Evolutionary conservation across 2,888 invertebrate genomes (phyloP), one percentile per base, ranked within the genome.

Genomic region (Sepiola atlantica): DNA sequence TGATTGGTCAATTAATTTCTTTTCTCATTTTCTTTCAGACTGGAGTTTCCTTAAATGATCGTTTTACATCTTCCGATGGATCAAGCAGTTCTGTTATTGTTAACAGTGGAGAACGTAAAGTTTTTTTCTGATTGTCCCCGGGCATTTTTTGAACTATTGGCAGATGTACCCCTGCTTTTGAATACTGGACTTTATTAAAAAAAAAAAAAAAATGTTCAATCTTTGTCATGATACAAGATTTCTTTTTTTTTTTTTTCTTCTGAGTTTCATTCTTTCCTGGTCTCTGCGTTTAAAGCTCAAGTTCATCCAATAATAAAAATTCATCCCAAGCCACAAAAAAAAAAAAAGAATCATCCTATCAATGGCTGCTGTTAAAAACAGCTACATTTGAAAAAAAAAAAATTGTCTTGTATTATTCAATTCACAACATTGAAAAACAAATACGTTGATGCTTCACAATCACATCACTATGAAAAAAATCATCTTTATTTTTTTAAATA

Each of bases 21-120:
- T n/a, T 18, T 16, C 77, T 77, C n/a, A 14, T 18, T 77, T 8
- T 54, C 18, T 45, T 45, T n/a, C 92, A 92, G 92, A 92, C 92
- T 55, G 92, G 92, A 45, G 92, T 92, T 45, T 92, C 92, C n/a
- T 45, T 92, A 55, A 92, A 92, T 45, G 92, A 92, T n/a, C 92
- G 92, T 45, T 92, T 92, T 55, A 92, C 92, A 35, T 92, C 92
- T 54, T 45, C 92, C 8, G 92, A 92, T 20, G 35, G 77, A 77
- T 77, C 77, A 77, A 32, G 77, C 77, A 77, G 77, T 77, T 77
- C 77, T 77, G 77, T 77, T 77, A 77, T 77, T 77, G 32, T 77
- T n/a, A 77, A 77, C 77, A 77, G 32, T 77, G 16, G 77, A n/a
- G 77, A 77, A 32, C 77, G 77, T 77, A 77, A 77, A 77, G 77